Percentiles rank a stretch among this genome's conserved stretches.
Evolutionary conservation across 2,113 vertebrate species (phyloP).

Genomic region (Oncorhynchus mykiss): DNA sequence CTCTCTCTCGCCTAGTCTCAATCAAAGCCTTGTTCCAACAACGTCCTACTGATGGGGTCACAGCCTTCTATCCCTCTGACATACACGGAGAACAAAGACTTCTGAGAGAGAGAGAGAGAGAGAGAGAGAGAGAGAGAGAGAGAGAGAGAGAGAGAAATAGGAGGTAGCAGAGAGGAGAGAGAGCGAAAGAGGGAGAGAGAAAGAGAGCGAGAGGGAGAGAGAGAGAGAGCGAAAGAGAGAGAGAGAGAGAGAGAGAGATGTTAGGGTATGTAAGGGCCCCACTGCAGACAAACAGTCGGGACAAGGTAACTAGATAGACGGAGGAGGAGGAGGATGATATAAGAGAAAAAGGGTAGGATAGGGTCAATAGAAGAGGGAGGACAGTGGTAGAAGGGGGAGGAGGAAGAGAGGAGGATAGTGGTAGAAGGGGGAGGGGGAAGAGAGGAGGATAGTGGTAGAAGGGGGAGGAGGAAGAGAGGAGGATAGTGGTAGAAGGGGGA

Average conservation of each 20-base stretch:
- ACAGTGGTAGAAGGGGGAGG: conserved; percentile 38
- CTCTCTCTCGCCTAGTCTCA: conserved; percentile 22
- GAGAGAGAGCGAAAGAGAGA: not conserved
- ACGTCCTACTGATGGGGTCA: conserved; percentile 56
- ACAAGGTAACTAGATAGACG: not conserved
- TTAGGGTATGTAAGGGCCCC: not conserved
- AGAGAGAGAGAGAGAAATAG: no score
- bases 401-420: not conserved
- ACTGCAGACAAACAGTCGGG: not conserved
- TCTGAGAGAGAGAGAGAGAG: not conserved
- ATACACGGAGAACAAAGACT: conserved; percentile 58
- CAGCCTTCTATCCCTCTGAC: conserved; percentile 58
- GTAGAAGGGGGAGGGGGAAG: conserved; percentile 44
- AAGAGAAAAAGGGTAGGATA: conserved; percentile 17
- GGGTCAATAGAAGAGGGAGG: conserved; percentile 31
- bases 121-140: not conserved
- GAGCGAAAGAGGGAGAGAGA: not conserved
- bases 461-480: conserved; percentile 16
- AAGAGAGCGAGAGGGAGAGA: not conserved
- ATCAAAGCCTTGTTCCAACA: conserved; percentile 66
- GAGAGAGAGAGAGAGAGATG: not conserved
- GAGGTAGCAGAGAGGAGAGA: not conserved
- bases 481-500: conserved; percentile 17
- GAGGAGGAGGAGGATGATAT: not conserved
- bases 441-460: not conserved